Percentiles rank a stretch among this genome's conserved stretches.
These are phyloP conservation scores for Epinephelus malabaricus DNA, from an alignment of 2,797 vertebrate genomes.

Conservation along the genomic window DNA sequence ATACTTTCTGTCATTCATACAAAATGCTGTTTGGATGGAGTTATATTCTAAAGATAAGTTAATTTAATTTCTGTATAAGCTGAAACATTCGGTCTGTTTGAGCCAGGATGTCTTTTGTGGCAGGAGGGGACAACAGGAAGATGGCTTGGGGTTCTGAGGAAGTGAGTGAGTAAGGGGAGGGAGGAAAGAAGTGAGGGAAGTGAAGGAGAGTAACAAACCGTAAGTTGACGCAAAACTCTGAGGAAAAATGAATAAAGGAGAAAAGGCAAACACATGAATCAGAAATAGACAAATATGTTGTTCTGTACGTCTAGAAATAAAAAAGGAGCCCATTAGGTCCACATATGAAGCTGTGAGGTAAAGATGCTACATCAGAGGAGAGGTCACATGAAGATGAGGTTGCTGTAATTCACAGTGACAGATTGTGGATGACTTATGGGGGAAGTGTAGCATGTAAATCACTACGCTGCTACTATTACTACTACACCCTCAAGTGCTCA, in stretches of 20 bases:
- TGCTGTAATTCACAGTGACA: slow-evolving; percentile 58
- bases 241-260: not conserved
- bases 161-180: slow-evolving; percentile 71
- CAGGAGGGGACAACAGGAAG: slow-evolving; percentile 83
- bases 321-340: not conserved
- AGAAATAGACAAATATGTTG: not conserved
- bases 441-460: slow-evolving; percentile 72
- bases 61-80: slow-evolving; percentile 29
- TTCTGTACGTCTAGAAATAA: not conserved
- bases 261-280: not conserved
- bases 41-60: slow-evolving; percentile 27
- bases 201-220: slow-evolving; percentile 44
- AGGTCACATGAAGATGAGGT: slow-evolving; percentile 60
- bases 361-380: slow-evolving; percentile 34
- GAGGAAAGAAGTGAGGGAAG: slow-evolving; percentile 51
- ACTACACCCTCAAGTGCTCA: slow-evolving; percentile 36
- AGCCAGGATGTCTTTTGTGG: slow-evolving; percentile 83
- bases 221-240: slow-evolving; percentile 22
- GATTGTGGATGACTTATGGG: slow-evolving; percentile 63
- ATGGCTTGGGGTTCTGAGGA: slow-evolving; percentile 79
- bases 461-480: slow-evolving; percentile 36
- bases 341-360: slow-evolving; percentile 3
- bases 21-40: slow-evolving; percentile 17
- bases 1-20: slow-evolving; percentile 21
- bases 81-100: slow-evolving; percentile 41